These are phyloP conservation scores for Glossophaga mutica DNA, from an alignment of 2,797 vertebrate species.

Conservation along the genomic window DNA sequence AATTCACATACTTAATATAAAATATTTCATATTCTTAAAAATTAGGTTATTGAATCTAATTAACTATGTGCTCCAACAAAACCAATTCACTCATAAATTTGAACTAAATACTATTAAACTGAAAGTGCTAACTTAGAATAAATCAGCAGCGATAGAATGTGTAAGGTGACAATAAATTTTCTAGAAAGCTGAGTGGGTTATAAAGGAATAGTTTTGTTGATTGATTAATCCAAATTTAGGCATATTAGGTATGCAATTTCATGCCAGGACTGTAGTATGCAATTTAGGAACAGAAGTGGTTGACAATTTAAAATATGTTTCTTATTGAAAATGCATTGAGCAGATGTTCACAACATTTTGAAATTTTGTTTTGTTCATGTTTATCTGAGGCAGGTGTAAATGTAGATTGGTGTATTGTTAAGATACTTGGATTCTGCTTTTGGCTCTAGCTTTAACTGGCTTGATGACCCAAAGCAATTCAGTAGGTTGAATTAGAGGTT, in stretches of 20 bases:
- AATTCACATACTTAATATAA: conserved; percentile 11
- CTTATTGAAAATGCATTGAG: conserved; percentile 20
- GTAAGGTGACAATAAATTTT: conserved; percentile 31
- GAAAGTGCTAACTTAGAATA: conserved; percentile 26
- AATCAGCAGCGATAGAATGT: not conserved
- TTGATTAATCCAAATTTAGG: conserved; percentile 58
- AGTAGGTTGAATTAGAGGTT: not conserved
- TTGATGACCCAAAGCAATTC: not conserved
- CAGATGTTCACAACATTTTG: conserved; percentile 12
- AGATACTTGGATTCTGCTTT: not conserved
- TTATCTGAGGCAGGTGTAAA: not conserved
- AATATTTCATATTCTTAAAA: conserved; percentile 27
- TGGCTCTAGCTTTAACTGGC: not conserved
- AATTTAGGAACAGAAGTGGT: conserved; percentile 34
- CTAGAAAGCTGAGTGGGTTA: conserved; percentile 21
- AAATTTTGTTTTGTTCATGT: not conserved
- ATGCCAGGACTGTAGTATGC: conserved; percentile 26
- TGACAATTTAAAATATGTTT: conserved; percentile 53
- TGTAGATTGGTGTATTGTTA: not conserved
- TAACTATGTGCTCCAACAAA: conserved; percentile 12
- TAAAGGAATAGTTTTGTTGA: conserved; percentile 28
- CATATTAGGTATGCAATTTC: conserved; percentile 54
- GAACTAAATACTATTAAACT: conserved; percentile 19
- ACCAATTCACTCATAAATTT: not conserved
- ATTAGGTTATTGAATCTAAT: conserved; percentile 50